Conservation (phyloP, 2,888 invertebrate species). For the Plagodis pulveraria region DNA sequence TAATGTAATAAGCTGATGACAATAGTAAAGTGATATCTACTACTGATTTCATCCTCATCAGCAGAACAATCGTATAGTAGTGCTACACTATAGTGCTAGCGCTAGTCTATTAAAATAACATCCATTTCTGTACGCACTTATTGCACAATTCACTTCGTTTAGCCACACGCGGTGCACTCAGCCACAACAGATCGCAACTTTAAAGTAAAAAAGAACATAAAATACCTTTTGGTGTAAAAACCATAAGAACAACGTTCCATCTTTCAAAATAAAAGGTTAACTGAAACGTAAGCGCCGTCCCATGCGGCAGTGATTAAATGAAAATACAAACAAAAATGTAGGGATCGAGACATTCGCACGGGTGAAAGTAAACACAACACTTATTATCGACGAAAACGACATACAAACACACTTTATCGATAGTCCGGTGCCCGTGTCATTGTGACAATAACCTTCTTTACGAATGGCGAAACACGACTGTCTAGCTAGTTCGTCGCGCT, state of each 20-base stretch:
- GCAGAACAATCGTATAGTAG: constrained; percentile 14
- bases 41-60: constrained; percentile 13
- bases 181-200: constrained; percentile 72
- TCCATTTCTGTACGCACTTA: background rate
- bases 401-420: constrained; percentile 85
- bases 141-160: constrained; percentile 45
- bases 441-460: constrained; percentile 80
- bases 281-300: constrained; percentile 84
- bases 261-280: constrained; percentile 86
- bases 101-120: constrained; percentile 6
- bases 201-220: constrained; percentile 84
- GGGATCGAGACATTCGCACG: constrained; percentile 83
- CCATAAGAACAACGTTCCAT: constrained; percentile 92
- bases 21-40: background rate
- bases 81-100: background rate
- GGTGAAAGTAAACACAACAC: constrained; percentile 85
- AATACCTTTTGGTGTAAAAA: constrained; percentile 93
- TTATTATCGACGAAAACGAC: constrained; percentile 84
- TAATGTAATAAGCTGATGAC: background rate
- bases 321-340: constrained; percentile 80
- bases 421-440: constrained; percentile 80
- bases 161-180: constrained; percentile 77
- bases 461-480: constrained; percentile 80
- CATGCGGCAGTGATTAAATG: constrained; percentile 80
- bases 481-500: constrained; percentile 37